Base-by-base conservation (phyloP, 2,113 vertebrate species). In the Elgaria multicarinata region DNA sequence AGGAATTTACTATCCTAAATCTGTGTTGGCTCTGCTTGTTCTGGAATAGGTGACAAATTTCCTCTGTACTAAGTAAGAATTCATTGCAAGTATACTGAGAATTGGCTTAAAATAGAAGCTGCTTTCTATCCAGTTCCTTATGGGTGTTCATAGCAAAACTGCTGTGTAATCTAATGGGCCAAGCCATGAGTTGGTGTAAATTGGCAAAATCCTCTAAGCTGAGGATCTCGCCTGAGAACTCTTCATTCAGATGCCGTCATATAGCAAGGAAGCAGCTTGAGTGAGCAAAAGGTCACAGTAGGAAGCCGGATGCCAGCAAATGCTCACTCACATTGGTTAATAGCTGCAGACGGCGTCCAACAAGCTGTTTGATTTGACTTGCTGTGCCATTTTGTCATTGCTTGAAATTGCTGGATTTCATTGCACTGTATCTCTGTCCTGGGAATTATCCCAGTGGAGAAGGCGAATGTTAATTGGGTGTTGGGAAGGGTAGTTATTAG, bases 321-420 rank as follows among this genome's bases (percentile, higher is more conserved):
- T 85, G 80, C 66, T 89, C 77, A 55, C 28, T 91, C 88, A 87
- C 82, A 64, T 95, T 79, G 93, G 89, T 93, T 95, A 93, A 87
- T 46, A 87, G 83, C 87, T 93, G 62, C 82, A 95, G 91, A 87
- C 74, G 89, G 16, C 1, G 1, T 92, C 91, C 74, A 87, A 44
- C 36, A 8, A 89, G 77, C 85, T 79, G 36, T 93, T 95, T 89
- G 86, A 86, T 93, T 87, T 93, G 90, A 93, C 87, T 95, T 89
- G 58, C 90, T 92, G 74, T 81, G 93, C 83, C 72, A 6, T 93
- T 89, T 87, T 82, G 50, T 87, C 79, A 67, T 66, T 0, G 0
- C 88, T 87, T 89, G 55, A 90, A 93, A 92, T 90, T 36, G 88
- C 85, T 92, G 85, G 89, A 94, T 82, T 74, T 85, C 72, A 74